Evolutionary conservation across 2,797 vertebrate genomes (phyloP).

Genomic region (Ficedula albicollis): DNA sequence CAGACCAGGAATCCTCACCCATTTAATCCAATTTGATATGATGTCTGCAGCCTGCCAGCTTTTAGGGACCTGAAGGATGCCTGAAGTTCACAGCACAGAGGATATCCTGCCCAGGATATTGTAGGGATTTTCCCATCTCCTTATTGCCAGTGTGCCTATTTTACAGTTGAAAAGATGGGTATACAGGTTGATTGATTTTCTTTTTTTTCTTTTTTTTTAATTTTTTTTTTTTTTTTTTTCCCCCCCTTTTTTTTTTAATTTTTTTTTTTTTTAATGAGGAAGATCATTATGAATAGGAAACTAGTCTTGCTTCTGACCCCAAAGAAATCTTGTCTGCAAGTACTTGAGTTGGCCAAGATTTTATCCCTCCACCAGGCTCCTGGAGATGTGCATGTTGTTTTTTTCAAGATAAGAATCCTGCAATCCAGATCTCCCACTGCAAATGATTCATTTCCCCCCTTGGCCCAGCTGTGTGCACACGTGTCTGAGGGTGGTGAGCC

Average conservation of each 20-base stretch:
- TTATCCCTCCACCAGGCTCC: not conserved
- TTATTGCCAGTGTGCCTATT: not conserved
- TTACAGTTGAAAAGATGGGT: not conserved
- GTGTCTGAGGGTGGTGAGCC: not conserved
- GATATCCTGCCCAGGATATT: not conserved
- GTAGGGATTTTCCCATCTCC: conserved; percentile 10
- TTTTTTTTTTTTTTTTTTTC: not conserved
- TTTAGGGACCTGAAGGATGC: not conserved
- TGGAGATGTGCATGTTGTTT: not conserved
- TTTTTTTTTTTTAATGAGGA: not conserved
- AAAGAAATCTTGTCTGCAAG: not conserved
- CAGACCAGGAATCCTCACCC: not conserved
- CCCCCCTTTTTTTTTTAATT: no score
- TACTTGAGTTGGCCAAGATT: not conserved
- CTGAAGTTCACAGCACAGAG: not conserved
- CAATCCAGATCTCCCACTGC: not conserved
- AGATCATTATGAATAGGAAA: not conserved
- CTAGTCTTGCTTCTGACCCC: not conserved
- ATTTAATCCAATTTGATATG: conserved; percentile 48
- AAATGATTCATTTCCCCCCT: conserved; percentile 49
- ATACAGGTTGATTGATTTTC: not conserved
- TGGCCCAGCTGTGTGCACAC: rapidly evolving
- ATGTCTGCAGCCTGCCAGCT: not conserved
- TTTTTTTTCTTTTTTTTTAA: not conserved
- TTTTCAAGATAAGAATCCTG: conserved; percentile 22